A percentile compares a stretch with the other conserved stretches of the same genome.
Conservation (phyloP, 2,113 vertebrate species). For the Lepus timidus region DNA sequence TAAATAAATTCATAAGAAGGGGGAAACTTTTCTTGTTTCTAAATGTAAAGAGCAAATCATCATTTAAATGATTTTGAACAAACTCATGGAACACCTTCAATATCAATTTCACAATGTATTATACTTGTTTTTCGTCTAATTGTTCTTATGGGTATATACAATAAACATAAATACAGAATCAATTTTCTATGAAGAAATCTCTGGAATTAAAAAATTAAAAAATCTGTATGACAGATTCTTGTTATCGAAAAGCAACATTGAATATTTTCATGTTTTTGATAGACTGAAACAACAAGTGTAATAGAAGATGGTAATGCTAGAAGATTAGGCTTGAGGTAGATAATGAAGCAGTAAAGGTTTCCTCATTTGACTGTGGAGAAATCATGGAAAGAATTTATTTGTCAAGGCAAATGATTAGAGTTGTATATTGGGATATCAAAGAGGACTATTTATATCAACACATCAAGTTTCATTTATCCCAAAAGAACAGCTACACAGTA, state of each 20-base stretch:
- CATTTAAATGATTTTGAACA: conserved; percentile 4
- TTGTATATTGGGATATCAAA: not conserved
- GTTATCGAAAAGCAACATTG: not conserved
- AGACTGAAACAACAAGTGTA: not conserved
- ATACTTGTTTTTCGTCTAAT: not conserved
- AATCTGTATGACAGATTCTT: not conserved
- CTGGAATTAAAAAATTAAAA: not conserved
- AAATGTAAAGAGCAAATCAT: conserved; percentile 47
- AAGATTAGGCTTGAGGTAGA: not conserved
- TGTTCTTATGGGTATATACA: not conserved
- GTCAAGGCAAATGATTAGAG: not conserved
- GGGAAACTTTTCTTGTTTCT: not conserved
- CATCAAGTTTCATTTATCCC: not conserved
- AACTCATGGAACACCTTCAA: not conserved
- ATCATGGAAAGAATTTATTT: not conserved
- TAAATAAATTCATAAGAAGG: conserved; percentile 22
- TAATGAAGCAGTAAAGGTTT: not conserved
- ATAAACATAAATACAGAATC: not conserved
- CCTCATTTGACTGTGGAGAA: not conserved
- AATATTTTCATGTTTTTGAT: not conserved
- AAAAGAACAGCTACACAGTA: not conserved
- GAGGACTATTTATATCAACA: not conserved
- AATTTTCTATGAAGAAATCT: not conserved
- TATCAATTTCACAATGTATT: not conserved
- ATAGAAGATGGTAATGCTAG: not conserved